Base-by-base conservation (phyloP, 2,113 vertebrate genomes). In the Phyllostomus discolor region DNA sequence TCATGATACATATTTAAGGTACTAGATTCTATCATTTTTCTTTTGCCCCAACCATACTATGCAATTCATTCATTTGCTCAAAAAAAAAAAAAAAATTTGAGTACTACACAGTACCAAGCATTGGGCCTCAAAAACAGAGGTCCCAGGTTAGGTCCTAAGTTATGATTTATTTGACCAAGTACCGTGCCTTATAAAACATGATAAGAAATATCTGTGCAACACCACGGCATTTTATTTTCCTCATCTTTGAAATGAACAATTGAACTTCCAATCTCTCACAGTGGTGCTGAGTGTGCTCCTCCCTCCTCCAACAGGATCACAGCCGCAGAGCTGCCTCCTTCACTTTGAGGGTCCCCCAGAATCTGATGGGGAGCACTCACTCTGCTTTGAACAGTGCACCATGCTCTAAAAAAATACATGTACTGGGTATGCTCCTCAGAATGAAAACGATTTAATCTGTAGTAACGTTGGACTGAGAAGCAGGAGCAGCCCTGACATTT, bases 401-500 rank as follows among this genome's bases (percentile, higher is more conserved):
- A 17, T 8, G 17, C 31, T 82, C 48, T 94, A 35, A 69, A 87
- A 76, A 50, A 20, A 33, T 22, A 54, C 59, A 83, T 2, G 7
- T 70, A 8, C 67, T 41, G 16, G 52, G 46, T 78, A 84, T 83
- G 78, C 9, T 64, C 87, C 43, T 90, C 57, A 17, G 31, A 93
- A 35, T 66, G 69, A 96, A 96, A 95, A 96, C 67, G 46, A 97
- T 93, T 95, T 95, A 67, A 90, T 94, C 89, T 87, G 82, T 35
- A 54, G 94, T 73, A 91, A 81, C 86, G 72, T 93, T 66, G 85
- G 85, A 92, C 95, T 84, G 72, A 76, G 91, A 81, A 92, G 72
- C 85, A 33, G 22, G 7, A 73, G 83, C 72, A 66, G 91, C 11
- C 26, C 73, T 95, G 97, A 94, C 94, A 95, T 98, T 97, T 98